Percentiles rank a stretch among this genome's conserved stretches.
Conservation (phyloP, 2,797 vertebrate genomes). For the Picus viridis region DNA sequence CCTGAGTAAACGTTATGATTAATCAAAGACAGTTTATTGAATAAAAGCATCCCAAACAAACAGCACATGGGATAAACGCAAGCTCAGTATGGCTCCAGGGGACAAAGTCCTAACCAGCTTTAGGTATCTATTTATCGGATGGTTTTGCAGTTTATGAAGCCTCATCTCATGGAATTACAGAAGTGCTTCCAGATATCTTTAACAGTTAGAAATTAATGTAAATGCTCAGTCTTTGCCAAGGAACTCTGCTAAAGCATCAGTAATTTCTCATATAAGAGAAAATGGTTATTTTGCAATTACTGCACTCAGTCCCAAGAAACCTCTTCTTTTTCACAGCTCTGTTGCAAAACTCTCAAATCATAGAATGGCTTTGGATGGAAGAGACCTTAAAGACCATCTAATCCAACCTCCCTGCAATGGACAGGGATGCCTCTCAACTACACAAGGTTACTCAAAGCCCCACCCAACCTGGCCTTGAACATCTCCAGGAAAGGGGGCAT, state of each 20-base stretch:
- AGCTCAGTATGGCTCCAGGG: not conserved
- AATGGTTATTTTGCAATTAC: not conserved
- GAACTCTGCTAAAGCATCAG: not conserved
- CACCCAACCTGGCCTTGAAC: too few relatives aligned
- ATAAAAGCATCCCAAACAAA: slow-evolving; percentile 46
- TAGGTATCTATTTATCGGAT: slow-evolving; percentile 3
- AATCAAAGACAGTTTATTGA: slow-evolving; percentile 31
- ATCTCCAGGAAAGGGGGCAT: too few relatives aligned
- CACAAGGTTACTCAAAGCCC: too few relatives aligned
- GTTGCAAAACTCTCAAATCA: not conserved
- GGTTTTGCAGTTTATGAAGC: slow-evolving; percentile 13
- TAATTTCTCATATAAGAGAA: not conserved
- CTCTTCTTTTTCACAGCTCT: not conserved
- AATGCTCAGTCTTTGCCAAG: not conserved
- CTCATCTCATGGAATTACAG: not conserved
- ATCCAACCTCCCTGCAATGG: too few relatives aligned
- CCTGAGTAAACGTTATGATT: slow-evolving; percentile 35
- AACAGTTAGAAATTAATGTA: not conserved
- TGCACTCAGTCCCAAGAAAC: not conserved
- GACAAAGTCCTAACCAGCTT: not conserved
- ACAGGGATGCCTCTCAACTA: too few relatives aligned
- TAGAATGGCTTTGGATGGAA: too few relatives aligned
- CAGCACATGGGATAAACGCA: slow-evolving; percentile 25
- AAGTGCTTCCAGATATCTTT: not conserved
- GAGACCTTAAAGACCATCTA: too few relatives aligned